phyloP scores from a whole-genome alignment of 2,888 invertebrate genomes.

The Macrophya alboannulata region DNA sequence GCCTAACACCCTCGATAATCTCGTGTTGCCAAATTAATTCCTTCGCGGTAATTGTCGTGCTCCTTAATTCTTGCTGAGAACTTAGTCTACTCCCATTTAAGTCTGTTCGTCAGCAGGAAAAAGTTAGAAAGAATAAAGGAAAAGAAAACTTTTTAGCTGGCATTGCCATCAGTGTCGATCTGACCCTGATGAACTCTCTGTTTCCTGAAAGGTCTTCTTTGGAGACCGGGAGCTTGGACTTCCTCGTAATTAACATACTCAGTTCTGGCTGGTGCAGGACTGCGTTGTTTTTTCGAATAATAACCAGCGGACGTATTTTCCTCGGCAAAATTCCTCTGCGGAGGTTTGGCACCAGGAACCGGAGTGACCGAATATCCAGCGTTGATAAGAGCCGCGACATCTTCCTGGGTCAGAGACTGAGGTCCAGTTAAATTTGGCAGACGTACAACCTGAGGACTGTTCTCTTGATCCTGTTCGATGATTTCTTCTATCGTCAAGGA shows the following conservation, averaged over 20 bases:
- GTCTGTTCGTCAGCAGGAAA: background rate
- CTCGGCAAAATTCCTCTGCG: conserved; percentile 67
- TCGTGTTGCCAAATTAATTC: background rate
- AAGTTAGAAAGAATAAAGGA: background rate
- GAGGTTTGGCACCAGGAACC: conserved; percentile 70
- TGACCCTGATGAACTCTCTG: conserved; percentile 70
- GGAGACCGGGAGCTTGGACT: conserved; percentile 64
- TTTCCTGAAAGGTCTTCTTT: conserved; percentile 71
- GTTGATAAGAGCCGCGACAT: conserved; percentile 74
- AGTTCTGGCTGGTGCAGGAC: conserved; percentile 66
- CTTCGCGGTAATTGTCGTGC: background rate
- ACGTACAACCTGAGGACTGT: conserved; percentile 69
- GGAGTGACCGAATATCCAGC: conserved; percentile 77
- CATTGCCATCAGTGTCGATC: conserved; percentile 63
- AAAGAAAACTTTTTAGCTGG: conserved; percentile 68
- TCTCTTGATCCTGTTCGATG: conserved; percentile 71
- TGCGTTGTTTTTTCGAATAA: conserved; percentile 73
- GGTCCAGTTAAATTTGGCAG: conserved; percentile 71
- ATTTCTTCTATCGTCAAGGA: conserved; percentile 75
- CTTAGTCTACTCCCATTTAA: background rate
- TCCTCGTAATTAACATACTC: conserved; percentile 75
- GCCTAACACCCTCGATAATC: background rate
- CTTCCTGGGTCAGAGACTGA: conserved; percentile 72
- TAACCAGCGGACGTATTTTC: conserved; percentile 70
- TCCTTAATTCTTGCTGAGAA: background rate